Percentiles rank a stretch among this genome's conserved stretches.
Evolutionary conservation across 2,797 vertebrate species (phyloP).

Genomic region (Merluccius polli): DNA sequence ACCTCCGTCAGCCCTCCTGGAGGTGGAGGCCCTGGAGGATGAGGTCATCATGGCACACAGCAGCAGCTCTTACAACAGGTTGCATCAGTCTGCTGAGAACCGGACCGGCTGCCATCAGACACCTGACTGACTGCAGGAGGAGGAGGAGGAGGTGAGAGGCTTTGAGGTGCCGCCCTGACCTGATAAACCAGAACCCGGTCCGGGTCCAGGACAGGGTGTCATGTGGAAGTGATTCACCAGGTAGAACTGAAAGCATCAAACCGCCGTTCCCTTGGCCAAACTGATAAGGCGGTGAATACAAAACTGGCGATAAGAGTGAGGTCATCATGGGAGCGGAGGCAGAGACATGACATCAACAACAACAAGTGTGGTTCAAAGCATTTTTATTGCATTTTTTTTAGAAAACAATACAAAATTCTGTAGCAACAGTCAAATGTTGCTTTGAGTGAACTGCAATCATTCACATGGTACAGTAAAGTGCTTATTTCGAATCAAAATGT

Average conservation of each 20-base stretch:
- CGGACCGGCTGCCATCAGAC: neutral
- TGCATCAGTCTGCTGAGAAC: conserved; percentile 59
- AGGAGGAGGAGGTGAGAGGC: no score
- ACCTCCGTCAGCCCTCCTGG: no score
- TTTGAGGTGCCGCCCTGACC: no score
- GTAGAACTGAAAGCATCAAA: no score
- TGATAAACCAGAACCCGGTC: no score
- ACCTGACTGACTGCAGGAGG: no score
- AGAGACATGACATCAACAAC: no score
- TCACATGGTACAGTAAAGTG: conserved; percentile 84
- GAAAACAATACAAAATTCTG: conserved; percentile 82
- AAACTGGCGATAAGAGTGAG: conserved; percentile 24
- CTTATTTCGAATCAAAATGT: conserved; percentile 71
- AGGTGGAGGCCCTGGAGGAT: no score
- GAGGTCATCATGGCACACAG: neutral
- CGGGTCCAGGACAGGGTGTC: no score
- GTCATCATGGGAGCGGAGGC: no score
- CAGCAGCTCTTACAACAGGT: conserved; percentile 29
- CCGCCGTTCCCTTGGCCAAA: no score
- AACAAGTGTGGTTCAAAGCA: conserved; percentile 59
- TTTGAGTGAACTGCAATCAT: conserved; percentile 77
- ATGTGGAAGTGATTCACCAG: no score
- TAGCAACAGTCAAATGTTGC: conserved; percentile 74
- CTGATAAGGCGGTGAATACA: conserved; percentile 1
- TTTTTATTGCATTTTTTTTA: conserved; percentile 73